Evolutionary conservation across 2,113 vertebrate species (phyloP).

Genomic region (Ictidomys tridecemlineatus): DNA sequence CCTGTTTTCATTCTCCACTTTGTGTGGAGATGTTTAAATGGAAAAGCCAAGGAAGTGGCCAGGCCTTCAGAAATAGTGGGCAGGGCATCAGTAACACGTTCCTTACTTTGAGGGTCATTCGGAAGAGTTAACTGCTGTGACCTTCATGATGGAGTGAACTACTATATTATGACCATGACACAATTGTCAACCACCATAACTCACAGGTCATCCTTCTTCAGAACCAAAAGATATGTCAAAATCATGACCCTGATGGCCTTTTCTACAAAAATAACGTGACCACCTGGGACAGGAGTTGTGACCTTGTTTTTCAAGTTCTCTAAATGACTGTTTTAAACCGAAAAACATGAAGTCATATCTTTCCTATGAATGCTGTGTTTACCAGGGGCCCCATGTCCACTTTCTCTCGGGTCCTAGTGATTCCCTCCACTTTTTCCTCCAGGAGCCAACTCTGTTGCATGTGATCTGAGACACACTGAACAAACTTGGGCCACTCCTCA

Average conservation of each 20-base stretch:
- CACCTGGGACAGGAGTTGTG: not conserved
- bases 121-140: not conserved
- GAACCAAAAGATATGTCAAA: not conserved
- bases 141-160: rapidly evolving
- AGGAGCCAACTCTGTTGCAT: not conserved
- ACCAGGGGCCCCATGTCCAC: not conserved
- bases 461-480: slow-evolving; percentile 41
- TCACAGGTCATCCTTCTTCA: not conserved
- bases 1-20: not conserved
- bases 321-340: not conserved
- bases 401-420: not conserved
- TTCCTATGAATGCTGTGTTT: not conserved
- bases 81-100: not conserved
- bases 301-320: not conserved
- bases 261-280: not conserved
- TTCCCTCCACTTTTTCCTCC: not conserved
- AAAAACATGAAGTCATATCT: not conserved
- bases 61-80: not conserved
- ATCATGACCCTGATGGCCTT: not conserved
- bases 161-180: not conserved
- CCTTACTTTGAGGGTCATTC: not conserved
- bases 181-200: not conserved
- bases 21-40: not conserved
- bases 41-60: not conserved
- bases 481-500: not conserved